Percentiles rank a stretch among this genome's conserved stretches.
phyloP scores from a whole-genome alignment of 2,113 vertebrate species.

The Corythornis vintsioides region DNA sequence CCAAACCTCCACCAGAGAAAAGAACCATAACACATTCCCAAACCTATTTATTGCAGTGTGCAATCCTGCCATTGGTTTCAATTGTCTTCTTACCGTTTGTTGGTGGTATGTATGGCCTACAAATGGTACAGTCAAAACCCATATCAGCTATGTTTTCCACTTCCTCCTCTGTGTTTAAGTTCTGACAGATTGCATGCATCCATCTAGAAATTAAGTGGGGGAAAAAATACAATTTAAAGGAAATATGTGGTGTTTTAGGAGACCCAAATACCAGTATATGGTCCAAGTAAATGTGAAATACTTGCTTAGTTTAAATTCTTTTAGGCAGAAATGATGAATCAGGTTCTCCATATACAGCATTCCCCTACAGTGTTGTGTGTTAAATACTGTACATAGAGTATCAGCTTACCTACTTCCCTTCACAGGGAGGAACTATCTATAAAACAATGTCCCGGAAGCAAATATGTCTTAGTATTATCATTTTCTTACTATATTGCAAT shows the following conservation, averaged over 20 bases:
- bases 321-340: neutral
- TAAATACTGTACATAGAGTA: constrained; percentile 1
- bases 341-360: neutral
- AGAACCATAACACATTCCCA: constrained; percentile 29
- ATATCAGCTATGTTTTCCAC: constrained; percentile 90
- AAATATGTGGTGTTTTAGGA: constrained; percentile 56
- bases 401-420: neutral
- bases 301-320: neutral
- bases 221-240: constrained; percentile 67
- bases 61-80: constrained; percentile 15
- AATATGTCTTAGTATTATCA: neutral
- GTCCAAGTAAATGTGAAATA: constrained; percentile 2
- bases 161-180: constrained; percentile 88
- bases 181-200: constrained; percentile 95
- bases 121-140: constrained; percentile 94
- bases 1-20: constrained; percentile 9
- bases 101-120: constrained; percentile 79
- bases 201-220: constrained; percentile 83
- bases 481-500: neutral
- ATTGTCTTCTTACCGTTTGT: constrained; percentile 80
- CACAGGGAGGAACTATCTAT: neutral
- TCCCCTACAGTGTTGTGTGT: neutral
- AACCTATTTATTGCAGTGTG: constrained; percentile 41
- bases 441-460: neutral
- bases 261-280: constrained; percentile 43